phyloP scores from a whole-genome alignment of 1,140 invertebrate species.

The Nebria ingens region DNA sequence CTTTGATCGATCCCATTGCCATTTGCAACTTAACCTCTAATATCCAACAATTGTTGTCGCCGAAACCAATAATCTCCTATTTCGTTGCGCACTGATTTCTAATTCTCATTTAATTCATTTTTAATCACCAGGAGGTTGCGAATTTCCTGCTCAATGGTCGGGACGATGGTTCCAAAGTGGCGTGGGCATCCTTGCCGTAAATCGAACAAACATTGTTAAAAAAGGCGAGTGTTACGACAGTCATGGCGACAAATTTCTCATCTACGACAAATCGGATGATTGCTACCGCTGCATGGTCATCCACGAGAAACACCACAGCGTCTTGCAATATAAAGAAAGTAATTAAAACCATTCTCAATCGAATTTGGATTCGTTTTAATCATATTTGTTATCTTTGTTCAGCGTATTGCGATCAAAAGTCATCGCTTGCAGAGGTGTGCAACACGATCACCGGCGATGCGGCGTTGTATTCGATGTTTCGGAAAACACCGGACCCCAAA shows the following conservation, averaged over 20 bases:
- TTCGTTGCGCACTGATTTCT: no score
- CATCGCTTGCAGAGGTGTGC: slow-evolving; percentile 48
- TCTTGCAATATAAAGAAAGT: slow-evolving; percentile 71
- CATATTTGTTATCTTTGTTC: slow-evolving; percentile 27
- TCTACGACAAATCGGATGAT: slow-evolving; percentile 48
- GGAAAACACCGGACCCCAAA: slow-evolving; percentile 48
- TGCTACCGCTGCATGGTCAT: slow-evolving; percentile 59
- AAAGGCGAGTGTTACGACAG: slow-evolving; percentile 64
- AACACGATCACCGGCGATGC: slow-evolving; percentile 59
- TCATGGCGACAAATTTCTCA: slow-evolving; percentile 62
- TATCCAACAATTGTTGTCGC: no score
- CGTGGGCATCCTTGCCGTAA: slow-evolving; percentile 53
- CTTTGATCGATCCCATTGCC: no score
- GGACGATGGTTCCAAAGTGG: slow-evolving; percentile 72
- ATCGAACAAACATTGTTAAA: slow-evolving; percentile 55
- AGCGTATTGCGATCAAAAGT: slow-evolving; percentile 48
- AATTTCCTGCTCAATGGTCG: slow-evolving; percentile 60
- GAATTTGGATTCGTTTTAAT: slow-evolving; percentile 3
- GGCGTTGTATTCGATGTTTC: slow-evolving; percentile 61
- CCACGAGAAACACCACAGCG: slow-evolving; percentile 56
- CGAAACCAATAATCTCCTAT: no score
- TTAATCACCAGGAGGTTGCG: slow-evolving; percentile 47
- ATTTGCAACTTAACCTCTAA: no score
- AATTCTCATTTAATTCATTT: no score
- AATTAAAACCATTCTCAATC: slow-evolving; percentile 34